Conservation (phyloP, 2,113 vertebrate species). For the Ammodytes dubius region DNA sequence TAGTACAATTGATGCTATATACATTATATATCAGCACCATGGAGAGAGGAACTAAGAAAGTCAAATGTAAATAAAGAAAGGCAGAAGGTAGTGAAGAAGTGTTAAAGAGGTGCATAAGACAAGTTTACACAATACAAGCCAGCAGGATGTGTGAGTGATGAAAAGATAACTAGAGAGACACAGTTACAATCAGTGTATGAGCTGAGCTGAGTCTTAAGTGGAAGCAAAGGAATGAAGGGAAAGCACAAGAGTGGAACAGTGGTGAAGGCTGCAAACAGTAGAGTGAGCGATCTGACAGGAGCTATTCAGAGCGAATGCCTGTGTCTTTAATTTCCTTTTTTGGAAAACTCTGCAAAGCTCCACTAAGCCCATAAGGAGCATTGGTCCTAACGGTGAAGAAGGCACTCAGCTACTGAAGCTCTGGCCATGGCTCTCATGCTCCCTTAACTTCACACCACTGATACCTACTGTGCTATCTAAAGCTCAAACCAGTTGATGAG, state of each 20-base stretch:
- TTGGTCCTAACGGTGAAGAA: constrained; percentile 59
- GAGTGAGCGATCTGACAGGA: constrained; percentile 58
- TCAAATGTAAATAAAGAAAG: not conserved
- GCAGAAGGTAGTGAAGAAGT: not conserved
- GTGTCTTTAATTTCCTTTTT: constrained; percentile 82
- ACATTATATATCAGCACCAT: no score
- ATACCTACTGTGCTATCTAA: not conserved
- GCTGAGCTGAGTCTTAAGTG: constrained; percentile 7
- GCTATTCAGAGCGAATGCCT: constrained; percentile 73
- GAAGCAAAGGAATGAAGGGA: constrained; percentile 52
- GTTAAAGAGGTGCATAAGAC: not conserved
- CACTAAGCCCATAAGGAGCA: constrained; percentile 81
- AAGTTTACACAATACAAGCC: not conserved
- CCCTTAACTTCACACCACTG: not conserved
- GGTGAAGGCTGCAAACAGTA: constrained; percentile 25
- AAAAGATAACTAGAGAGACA: not conserved
- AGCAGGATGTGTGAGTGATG: constrained; percentile 12
- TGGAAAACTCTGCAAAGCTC: constrained; percentile 82
- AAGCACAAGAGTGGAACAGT: constrained; percentile 41
- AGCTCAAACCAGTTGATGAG: not conserved
- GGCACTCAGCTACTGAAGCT: constrained; percentile 41
- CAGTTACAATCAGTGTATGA: constrained; percentile 5
- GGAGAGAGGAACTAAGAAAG: constrained; percentile 15
- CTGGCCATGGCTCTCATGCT: constrained; percentile 18
- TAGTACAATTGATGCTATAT: no score